Evolutionary conservation across 2,888 invertebrate species (phyloP), one percentile per base, ranked within the genome.

Genomic region (Tetragonisca angustula): DNA sequence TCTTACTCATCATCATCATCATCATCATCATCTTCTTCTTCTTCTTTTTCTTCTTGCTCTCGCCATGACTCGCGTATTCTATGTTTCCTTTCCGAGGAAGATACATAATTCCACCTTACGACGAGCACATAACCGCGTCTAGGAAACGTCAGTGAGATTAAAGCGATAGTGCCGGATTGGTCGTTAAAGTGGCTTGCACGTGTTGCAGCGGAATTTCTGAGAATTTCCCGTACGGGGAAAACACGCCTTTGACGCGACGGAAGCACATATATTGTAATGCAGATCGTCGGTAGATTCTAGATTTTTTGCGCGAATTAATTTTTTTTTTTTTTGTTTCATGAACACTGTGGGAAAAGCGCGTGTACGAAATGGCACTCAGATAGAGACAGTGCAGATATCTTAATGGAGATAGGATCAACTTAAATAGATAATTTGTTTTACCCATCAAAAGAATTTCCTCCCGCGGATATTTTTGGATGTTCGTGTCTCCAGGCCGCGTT

Each of bases 151-250:
- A 50, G 27, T 19, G 56, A 59, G 75, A 72, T 76, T 71, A 56
- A 75, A 73, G 36, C 19, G 64, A 64, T 79, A 43, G 54, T 52
- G 71, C 32, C 32, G 70, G 21, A n/a, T 32, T 61, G 69, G 70
- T 83, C 73, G 76, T 76, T 80, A 70, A 68, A 0, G n/a, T 9
- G n/a, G 21, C n/a, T 65, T n/a, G 43, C n/a, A n/a, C 15, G 43
- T 21, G 36, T 17, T 43, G 17, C n/a, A n/a, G n/a, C 0, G 43
- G 43, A 65, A 15, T 15, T n/a, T 6, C 21, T 3, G 43, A 1
- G 9, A 61, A 17, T 15, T 27, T 32, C 32, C 17, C 17, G 56
- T n/a, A 9, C 43, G 5, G 27, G 27, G 27, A 61, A 17, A 61
- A 17, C 4, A 17, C 11, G 32, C 32, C 11, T 62, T 27, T 59